Evolutionary conservation across 2,113 vertebrate species (phyloP).

Genomic region (Hippocampus abdominalis): DNA sequence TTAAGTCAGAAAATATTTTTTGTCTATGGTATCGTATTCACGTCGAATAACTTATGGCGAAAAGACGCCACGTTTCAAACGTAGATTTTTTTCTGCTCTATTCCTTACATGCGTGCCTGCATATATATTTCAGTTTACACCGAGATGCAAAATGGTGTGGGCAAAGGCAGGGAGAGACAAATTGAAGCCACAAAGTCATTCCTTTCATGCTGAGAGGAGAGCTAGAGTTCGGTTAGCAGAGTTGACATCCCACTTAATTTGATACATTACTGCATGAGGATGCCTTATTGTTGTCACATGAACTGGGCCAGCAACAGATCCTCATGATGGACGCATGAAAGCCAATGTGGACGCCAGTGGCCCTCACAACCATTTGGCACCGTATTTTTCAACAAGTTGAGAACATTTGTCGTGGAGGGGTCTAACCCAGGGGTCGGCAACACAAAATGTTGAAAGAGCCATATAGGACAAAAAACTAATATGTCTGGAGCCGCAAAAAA

Average conservation of each 20-base stretch:
- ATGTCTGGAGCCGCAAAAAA: too few relatives aligned
- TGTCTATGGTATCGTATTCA: neutral
- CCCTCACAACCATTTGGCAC: conserved; percentile 18
- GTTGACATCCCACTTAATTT: conserved; percentile 72
- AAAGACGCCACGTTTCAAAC: conserved; percentile 31
- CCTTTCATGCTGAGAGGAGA: conserved; percentile 58
- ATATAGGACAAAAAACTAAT: too few relatives aligned
- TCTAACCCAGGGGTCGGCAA: too few relatives aligned
- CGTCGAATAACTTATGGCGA: conserved; percentile 35
- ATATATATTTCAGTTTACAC: conserved; percentile 30
- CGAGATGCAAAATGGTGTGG: conserved; percentile 48
- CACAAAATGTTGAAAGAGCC: too few relatives aligned
- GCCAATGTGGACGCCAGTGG: conserved; percentile 13
- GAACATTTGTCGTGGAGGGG: neutral
- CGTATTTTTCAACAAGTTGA: conserved; percentile 23
- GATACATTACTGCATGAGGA: conserved; percentile 66
- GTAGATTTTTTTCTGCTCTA: conserved; percentile 12
- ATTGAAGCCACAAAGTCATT: conserved; percentile 58
- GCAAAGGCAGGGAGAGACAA: conserved; percentile 51
- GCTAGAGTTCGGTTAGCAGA: conserved; percentile 56
- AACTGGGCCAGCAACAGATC: conserved; percentile 56
- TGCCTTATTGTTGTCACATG: conserved; percentile 55
- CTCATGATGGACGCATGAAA: conserved; percentile 39
- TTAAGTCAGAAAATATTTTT: too few relatives aligned
- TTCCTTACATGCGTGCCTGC: conserved; percentile 29